phyloP scores from a whole-genome alignment of 2,113 vertebrate genomes.

The Neogale vison region DNA sequence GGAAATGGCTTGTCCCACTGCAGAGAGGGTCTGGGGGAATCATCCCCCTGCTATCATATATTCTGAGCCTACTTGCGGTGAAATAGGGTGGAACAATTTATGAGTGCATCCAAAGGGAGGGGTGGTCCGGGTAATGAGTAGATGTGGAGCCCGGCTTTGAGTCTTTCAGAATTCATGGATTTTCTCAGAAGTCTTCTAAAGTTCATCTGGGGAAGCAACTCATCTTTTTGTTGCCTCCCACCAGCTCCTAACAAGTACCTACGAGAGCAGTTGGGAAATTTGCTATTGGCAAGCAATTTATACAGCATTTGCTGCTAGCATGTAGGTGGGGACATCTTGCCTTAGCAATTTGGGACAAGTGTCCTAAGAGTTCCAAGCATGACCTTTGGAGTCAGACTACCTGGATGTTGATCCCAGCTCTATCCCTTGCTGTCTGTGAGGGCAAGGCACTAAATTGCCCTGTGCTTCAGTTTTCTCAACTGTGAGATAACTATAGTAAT shows the following conservation, averaged over 20 bases:
- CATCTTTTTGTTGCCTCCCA: neutral
- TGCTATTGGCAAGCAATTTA: neutral
- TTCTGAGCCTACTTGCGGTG: neutral
- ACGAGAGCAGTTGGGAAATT: neutral
- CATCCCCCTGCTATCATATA: neutral
- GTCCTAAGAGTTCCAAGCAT: neutral
- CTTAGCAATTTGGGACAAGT: neutral
- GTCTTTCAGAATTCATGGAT: neutral
- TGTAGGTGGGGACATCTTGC: neutral
- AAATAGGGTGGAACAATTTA: neutral
- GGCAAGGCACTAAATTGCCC: neutral
- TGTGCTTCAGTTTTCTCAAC: neutral
- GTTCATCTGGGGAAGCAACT: neutral
- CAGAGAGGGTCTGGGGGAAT: neutral
- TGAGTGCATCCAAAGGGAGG: neutral
- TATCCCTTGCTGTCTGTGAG: neutral
- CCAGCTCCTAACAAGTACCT: neutral
- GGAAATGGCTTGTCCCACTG: neutral
- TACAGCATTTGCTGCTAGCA: neutral
- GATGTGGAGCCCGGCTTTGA: accelerated
- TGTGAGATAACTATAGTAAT: neutral
- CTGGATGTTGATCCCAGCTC: neutral
- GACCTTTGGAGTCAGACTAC: neutral
- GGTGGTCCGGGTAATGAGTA: neutral
- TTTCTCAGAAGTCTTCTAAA: neutral